A percentile compares a stretch with the other conserved stretches of the same genome.
Evolutionary conservation across 2,888 invertebrate genomes (phyloP).

Genomic region (Dorcus parallelipipedus): DNA sequence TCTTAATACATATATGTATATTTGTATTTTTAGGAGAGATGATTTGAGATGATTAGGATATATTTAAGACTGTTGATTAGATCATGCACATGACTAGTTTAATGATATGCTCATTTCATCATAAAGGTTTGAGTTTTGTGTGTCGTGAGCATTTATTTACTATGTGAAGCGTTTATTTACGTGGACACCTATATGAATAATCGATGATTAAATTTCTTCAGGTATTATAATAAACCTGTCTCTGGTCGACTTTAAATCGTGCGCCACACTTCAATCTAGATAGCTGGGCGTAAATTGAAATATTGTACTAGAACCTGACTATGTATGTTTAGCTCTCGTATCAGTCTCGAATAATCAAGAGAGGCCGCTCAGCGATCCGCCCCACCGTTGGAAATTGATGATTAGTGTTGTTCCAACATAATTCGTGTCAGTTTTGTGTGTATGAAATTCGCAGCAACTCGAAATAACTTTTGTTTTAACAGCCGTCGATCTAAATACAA

Average conservation of each 20-base stretch:
- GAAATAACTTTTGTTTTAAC: slow-evolving; percentile 1
- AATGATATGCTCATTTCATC: too few relatives aligned
- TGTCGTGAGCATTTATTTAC: too few relatives aligned
- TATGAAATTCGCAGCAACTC: slow-evolving; percentile 7
- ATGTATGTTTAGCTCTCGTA: slow-evolving; percentile 34
- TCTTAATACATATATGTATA: too few relatives aligned
- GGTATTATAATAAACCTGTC: neutral
- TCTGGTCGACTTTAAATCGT: slow-evolving; percentile 15
- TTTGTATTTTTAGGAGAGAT: too few relatives aligned
- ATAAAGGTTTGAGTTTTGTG: too few relatives aligned
- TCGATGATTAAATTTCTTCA: too few relatives aligned
- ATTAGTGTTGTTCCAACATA: slow-evolving; percentile 16
- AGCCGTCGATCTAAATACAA: slow-evolving; percentile 12
- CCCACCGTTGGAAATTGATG: slow-evolving; percentile 26
- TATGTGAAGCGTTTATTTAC: too few relatives aligned
- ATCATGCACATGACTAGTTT: too few relatives aligned
- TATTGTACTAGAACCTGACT: slow-evolving; percentile 36
- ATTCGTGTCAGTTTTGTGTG: slow-evolving; percentile 15
- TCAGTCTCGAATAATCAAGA: slow-evolving; percentile 35
- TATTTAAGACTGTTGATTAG: too few relatives aligned
- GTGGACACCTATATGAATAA: too few relatives aligned
- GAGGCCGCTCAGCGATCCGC: slow-evolving; percentile 27
- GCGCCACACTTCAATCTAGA: slow-evolving; percentile 35
- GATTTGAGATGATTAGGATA: too few relatives aligned
- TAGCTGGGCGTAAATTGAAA: slow-evolving; percentile 40